Evolutionary conservation across 2,797 vertebrate genomes (phyloP).

Genomic region (Scyliorhinus canicula): DNA sequence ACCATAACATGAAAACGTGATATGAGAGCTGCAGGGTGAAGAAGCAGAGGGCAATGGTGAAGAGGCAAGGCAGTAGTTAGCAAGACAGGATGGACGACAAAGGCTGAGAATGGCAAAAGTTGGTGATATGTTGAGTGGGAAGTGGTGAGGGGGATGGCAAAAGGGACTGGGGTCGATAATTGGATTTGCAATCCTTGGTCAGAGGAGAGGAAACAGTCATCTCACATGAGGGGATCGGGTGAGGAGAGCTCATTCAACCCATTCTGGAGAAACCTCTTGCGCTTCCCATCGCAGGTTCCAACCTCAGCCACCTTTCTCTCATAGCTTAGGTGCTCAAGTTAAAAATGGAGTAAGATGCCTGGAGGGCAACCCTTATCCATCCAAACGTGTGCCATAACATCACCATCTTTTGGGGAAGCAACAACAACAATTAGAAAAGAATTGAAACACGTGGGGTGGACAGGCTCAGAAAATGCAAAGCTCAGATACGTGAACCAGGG

Average conservation of each 20-base stretch:
- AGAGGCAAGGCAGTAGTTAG: background rate
- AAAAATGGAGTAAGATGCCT: background rate
- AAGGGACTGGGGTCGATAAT: background rate
- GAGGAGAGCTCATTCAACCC: background rate
- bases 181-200: background rate
- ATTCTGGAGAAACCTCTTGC: background rate
- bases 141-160: background rate
- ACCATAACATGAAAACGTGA: background rate
- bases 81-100: background rate
- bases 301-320: background rate
- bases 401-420: background rate
- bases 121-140: background rate
- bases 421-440: background rate
- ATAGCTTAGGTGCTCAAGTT: background rate
- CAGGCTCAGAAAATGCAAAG: background rate
- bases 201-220: background rate
- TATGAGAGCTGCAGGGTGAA: background rate
- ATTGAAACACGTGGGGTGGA: background rate
- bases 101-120: too few relatives aligned
- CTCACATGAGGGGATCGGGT: too few relatives aligned
- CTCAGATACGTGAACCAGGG: background rate
- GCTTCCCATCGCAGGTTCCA: background rate
- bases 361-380: background rate
- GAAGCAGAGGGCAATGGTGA: background rate
- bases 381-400: background rate